These are phyloP conservation scores for Rallus crepitans DNA, from an alignment of 2,797 vertebrate species.

Conservation along the genomic window DNA sequence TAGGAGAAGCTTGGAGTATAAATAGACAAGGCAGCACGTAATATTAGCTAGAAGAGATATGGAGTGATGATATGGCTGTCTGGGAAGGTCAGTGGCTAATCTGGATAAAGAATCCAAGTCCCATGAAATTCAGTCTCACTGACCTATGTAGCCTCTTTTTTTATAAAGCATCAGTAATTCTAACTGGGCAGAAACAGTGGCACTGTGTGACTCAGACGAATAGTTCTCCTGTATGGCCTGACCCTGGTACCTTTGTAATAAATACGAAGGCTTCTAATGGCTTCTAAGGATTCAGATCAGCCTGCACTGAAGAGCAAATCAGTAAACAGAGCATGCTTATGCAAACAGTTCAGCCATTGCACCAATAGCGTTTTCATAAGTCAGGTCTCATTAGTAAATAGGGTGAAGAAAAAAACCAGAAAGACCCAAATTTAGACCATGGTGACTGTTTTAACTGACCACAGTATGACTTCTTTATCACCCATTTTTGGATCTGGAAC, in stretches of 20 bases:
- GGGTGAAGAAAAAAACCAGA: background rate
- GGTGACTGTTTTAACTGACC: background rate
- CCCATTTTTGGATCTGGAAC: background rate
- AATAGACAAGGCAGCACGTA: background rate
- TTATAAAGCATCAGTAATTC: background rate
- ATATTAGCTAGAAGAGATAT: background rate
- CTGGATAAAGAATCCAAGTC: background rate
- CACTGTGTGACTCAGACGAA: background rate
- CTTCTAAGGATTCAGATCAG: background rate
- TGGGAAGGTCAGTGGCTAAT: background rate
- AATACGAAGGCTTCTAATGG: background rate
- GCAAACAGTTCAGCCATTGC: background rate
- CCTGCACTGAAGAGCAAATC: background rate
- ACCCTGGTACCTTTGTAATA: background rate
- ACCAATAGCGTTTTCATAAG: background rate
- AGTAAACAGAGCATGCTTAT: background rate
- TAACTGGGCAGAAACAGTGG: background rate
- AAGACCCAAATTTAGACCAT: background rate
- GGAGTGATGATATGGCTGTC: background rate
- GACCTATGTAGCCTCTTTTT: background rate
- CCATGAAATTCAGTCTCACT: background rate
- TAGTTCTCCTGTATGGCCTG: fast-evolving
- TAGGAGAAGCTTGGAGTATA: background rate
- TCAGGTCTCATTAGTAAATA: background rate
- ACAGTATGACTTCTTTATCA: background rate